Evolutionary conservation across 2,113 vertebrate genomes (phyloP).

Genomic region (Pomatorhinus ruficollis): DNA sequence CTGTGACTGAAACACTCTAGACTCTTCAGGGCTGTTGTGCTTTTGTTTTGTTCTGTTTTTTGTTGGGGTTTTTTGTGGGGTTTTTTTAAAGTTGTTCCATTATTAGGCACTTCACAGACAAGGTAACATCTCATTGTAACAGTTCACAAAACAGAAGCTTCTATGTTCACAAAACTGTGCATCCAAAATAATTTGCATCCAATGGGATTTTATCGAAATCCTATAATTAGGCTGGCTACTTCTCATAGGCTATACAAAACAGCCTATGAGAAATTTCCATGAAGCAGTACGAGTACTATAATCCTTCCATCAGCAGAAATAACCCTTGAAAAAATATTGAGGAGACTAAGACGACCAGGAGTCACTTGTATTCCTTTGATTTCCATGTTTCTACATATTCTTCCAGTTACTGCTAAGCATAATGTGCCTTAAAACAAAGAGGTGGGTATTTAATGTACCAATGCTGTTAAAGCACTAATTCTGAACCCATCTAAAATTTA

Average conservation of each 20-base stretch:
- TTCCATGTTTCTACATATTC: background rate
- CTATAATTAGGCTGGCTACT: background rate
- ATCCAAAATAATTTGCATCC: background rate
- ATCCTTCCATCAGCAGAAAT: background rate
- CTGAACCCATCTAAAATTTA: background rate
- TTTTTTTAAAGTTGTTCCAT: background rate
- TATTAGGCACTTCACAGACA: background rate
- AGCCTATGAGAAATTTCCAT: background rate
- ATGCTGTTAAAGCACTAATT: background rate
- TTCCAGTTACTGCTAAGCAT: background rate
- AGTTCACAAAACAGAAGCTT: background rate
- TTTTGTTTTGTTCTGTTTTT: background rate
- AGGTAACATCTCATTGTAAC: accelerated
- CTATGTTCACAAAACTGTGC: background rate
- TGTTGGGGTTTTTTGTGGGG: background rate
- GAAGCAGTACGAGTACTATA: background rate
- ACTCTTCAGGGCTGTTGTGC: background rate
- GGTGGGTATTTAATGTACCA: accelerated
- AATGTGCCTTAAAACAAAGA: background rate
- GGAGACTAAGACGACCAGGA: background rate
- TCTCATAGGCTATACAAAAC: background rate
- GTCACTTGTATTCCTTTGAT: background rate
- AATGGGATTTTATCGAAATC: background rate
- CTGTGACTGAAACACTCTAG: background rate
- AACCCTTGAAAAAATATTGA: background rate